A percentile compares a stretch with the other conserved stretches of the same genome.
phyloP scores from a whole-genome alignment of 2,113 vertebrate genomes.

The Grammomys dolichurus region DNA sequence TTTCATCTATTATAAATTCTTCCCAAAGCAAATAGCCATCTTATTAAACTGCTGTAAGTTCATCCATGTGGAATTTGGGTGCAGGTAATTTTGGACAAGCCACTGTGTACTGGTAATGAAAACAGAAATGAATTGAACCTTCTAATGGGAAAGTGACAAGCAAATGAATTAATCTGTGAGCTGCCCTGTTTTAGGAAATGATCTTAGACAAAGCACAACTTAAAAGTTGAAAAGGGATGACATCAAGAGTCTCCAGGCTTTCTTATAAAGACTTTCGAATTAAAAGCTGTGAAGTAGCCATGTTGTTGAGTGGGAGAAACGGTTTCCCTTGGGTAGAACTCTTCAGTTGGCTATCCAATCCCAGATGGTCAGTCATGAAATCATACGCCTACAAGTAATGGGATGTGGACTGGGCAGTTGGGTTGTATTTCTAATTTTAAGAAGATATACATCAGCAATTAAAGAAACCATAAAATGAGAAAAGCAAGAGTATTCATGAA shows the following conservation, averaged over 20 bases:
- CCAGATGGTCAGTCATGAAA: not conserved
- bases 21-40: conserved; percentile 36
- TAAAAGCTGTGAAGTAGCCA: not conserved
- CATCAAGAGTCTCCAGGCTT: not conserved
- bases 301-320: not conserved
- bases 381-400: not conserved
- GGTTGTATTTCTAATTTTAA: not conserved
- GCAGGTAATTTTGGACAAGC: conserved; percentile 58
- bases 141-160: conserved; percentile 67
- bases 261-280: not conserved
- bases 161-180: conserved; percentile 68
- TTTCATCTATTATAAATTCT: conserved; percentile 51
- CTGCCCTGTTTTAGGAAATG: conserved; percentile 64
- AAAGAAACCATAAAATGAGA: not conserved
- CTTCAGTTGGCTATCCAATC: not conserved
- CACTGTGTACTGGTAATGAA: conserved; percentile 54
- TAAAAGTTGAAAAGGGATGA: conserved; percentile 43
- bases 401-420: not conserved
- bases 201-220: conserved; percentile 38
- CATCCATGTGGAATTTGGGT: conserved; percentile 47
- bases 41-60: conserved; percentile 68
- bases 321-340: not conserved
- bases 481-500: not conserved
- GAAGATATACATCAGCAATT: not conserved
- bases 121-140: conserved; percentile 69